Conservation (phyloP, 2,888 invertebrate genomes). For the Zeuzera pyrina region DNA sequence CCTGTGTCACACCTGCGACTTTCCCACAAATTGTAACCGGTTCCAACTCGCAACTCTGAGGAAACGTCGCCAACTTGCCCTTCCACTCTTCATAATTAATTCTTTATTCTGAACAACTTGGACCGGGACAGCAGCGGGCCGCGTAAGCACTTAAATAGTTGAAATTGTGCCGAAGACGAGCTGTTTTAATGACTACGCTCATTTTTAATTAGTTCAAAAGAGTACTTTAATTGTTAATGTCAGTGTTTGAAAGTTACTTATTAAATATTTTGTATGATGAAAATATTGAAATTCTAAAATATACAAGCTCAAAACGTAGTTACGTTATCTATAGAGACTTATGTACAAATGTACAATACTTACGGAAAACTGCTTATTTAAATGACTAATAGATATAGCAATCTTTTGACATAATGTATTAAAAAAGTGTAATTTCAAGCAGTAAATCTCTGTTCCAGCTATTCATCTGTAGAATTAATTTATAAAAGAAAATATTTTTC, state of each 20-base stretch:
- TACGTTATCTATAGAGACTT: too few relatives aligned
- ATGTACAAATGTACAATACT: too few relatives aligned
- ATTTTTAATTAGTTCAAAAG: conserved; percentile 68
- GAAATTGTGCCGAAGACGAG: conserved; percentile 63
- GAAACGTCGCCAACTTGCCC: conserved; percentile 46
- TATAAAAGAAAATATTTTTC: too few relatives aligned
- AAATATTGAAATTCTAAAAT: too few relatives aligned
- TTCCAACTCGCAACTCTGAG: conserved; percentile 53
- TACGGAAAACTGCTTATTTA: too few relatives aligned
- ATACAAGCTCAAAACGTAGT: too few relatives aligned
- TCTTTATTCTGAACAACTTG: conserved; percentile 69
- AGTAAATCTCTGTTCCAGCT: too few relatives aligned
- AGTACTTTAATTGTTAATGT: conserved; percentile 61
- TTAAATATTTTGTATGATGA: background rate
- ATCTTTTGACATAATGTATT: too few relatives aligned
- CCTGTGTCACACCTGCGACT: conserved; percentile 58
- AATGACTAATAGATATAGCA: too few relatives aligned
- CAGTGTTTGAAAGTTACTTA: conserved; percentile 26
- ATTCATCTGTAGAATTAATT: too few relatives aligned
- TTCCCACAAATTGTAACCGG: conserved; percentile 69
- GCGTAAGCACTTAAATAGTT: conserved; percentile 68
- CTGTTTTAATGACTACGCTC: conserved; percentile 20
- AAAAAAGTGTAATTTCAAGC: too few relatives aligned
- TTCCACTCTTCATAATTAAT: conserved; percentile 68
- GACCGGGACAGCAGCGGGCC: conserved; percentile 56